Conservation (phyloP, 2,888 invertebrate genomes). For the Mythimna loreyi region DNA sequence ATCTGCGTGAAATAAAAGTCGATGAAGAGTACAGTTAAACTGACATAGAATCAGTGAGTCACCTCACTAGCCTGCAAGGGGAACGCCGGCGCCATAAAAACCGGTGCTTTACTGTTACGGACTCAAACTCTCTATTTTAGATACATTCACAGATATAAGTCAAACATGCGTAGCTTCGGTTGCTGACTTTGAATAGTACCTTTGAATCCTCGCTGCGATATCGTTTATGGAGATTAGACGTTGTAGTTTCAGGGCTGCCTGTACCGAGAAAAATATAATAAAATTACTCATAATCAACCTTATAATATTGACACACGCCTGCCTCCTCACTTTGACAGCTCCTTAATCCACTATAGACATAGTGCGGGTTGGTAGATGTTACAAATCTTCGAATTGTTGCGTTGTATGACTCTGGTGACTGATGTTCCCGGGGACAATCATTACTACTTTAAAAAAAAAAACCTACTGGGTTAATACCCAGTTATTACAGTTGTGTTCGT, state of each 20-base stretch:
- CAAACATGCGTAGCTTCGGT: constrained; percentile 65
- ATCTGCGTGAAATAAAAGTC: constrained; percentile 67
- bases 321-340: no score
- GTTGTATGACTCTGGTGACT: no score
- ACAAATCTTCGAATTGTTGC: no score
- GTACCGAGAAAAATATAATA: neutral
- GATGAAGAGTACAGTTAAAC: constrained; percentile 69
- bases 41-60: constrained; percentile 68
- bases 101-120: constrained; percentile 65
- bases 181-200: constrained; percentile 76
- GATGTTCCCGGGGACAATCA: no score
- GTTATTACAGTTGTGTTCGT: constrained; percentile 1
- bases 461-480: constrained; percentile 1
- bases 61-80: constrained; percentile 53
- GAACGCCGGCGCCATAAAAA: constrained; percentile 61
- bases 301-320: no score
- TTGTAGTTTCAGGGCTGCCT: constrained; percentile 71
- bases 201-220: constrained; percentile 72
- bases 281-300: no score
- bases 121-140: constrained; percentile 67
- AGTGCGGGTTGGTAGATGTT: no score
- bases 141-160: constrained; percentile 68
- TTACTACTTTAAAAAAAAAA: constrained; percentile 2
- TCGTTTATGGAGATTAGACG: constrained; percentile 72
- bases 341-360: no score